Base-by-base conservation (phyloP, 2,888 invertebrate genomes). In the Mystacides longicornis region DNA sequence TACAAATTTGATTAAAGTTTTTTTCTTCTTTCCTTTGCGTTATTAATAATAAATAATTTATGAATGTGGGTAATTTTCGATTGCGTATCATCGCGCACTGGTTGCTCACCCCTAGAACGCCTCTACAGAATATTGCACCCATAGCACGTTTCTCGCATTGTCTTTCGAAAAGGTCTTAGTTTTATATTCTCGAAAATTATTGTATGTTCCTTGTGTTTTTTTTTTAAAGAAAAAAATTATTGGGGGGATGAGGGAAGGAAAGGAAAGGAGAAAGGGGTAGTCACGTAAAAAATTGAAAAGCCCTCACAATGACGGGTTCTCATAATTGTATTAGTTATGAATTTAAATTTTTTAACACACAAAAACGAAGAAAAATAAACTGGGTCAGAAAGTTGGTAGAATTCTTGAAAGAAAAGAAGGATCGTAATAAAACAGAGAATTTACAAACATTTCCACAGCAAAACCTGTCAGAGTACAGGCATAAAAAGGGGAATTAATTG, bases 271-370 rank as follows among this genome's bases (percentile, higher is more conserved):
- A 14, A 14, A 14, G 37, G 37, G 48, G n/a, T 21, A n/a, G 56
- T 56, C 56, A 56, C 56, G 56, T 56, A 56, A 56, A 51, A 56
- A 56, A 53, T 56, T 53, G 53, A 50, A 49, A 49, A 50, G 50
- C 42, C 52, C 46, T 19, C 46, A 14, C 22, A 46, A 48, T 56
- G 52, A 56, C 56, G 47, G 52, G 43, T 42, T 50, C 37, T 51
- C 45, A 56, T 56, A 47, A 56, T 56, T 56, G 51, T 53, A 56
- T 56, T 56, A 53, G 47, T 53, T 53, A 56, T 52, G 56, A 52
- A 52, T 56, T 56, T 56, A 52, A 56, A 56, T 56, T 56, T 37
- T 37, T 37, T 37, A 37, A 37, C 37, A 37, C 56, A 23, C n/a
- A 42, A 31, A 47, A 23, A 52, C 33, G 19, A 54, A 54, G 23